Evolutionary conservation across 1,140 invertebrate species (phyloP).

Genomic region (Tribolium madens): DNA sequence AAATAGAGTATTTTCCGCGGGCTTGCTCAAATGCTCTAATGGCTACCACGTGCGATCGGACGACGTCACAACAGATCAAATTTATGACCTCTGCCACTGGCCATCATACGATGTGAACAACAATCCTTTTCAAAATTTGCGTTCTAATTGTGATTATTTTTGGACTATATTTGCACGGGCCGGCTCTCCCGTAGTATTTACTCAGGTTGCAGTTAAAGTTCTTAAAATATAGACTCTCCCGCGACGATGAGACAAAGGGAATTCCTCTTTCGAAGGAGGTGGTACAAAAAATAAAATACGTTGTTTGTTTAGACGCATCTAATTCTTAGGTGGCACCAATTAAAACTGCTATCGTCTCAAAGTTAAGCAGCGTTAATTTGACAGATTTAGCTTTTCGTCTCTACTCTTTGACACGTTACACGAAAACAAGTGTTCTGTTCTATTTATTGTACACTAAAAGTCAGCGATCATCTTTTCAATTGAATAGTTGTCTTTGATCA

Average conservation of each 20-base stretch:
- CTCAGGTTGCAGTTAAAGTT: constrained; percentile 47
- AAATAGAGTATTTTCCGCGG: constrained; percentile 45
- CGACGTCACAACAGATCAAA: constrained; percentile 27
- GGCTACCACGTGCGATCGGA: constrained; percentile 48
- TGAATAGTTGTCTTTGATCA: background rate
- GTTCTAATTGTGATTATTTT: background rate
- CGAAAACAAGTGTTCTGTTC: constrained; percentile 49
- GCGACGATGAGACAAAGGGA: constrained; percentile 47
- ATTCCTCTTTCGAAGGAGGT: constrained; percentile 43
- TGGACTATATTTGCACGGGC: constrained; percentile 46
- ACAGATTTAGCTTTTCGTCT: constrained; percentile 48
- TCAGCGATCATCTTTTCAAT: background rate
- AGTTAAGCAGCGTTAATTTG: constrained; percentile 47
- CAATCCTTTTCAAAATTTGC: constrained; percentile 31
- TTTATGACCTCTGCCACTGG: background rate
- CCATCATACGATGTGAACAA: background rate
- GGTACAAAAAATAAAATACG: constrained; percentile 49
- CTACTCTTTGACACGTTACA: constrained; percentile 47
- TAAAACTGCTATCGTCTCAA: constrained; percentile 7
- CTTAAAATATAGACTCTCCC: constrained; percentile 51
- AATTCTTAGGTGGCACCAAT: constrained; percentile 43
- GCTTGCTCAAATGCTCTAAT: constrained; percentile 49
- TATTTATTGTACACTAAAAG: constrained; percentile 49
- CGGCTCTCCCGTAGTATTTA: constrained; percentile 40
- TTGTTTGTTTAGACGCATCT: constrained; percentile 52